phyloP scores from a whole-genome alignment of 2,888 invertebrate species.

The Beris morrisii region DNA sequence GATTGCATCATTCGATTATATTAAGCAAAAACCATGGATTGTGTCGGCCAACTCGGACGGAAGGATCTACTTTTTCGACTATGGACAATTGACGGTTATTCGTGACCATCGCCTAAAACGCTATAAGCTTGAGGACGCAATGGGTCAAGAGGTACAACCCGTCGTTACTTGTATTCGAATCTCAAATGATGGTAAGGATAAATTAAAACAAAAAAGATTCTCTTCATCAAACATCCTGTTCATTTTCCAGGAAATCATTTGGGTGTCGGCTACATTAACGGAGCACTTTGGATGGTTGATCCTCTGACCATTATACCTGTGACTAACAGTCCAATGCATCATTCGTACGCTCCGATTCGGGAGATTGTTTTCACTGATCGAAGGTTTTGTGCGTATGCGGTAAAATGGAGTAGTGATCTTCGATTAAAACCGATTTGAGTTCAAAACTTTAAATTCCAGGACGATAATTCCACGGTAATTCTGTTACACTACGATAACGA shows the following conservation, averaged over 20 bases:
- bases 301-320: slow-evolving; percentile 60
- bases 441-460: slow-evolving; percentile 53
- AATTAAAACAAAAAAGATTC: background rate
- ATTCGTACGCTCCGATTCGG: slow-evolving; percentile 57
- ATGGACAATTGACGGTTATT: slow-evolving; percentile 7
- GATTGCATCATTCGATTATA: slow-evolving; percentile 57
- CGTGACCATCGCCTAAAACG: slow-evolving; percentile 13
- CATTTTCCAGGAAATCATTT: slow-evolving; percentile 59
- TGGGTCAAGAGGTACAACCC: background rate
- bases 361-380: slow-evolving; percentile 61
- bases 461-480: slow-evolving; percentile 59
- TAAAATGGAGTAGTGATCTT: slow-evolving; percentile 50
- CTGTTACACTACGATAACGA: slow-evolving; percentile 54
- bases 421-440: background rate
- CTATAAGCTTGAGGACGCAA: background rate
- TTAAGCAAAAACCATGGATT: slow-evolving; percentile 59
- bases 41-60: slow-evolving; percentile 13
- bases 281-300: slow-evolving; percentile 63
- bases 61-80: slow-evolving; percentile 25
- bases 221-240: background rate
- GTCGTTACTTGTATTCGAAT: slow-evolving; percentile 1
- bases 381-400: slow-evolving; percentile 62
- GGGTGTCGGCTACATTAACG: slow-evolving; percentile 63
- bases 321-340: slow-evolving; percentile 56
- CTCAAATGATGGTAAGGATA: slow-evolving; percentile 15